A percentile compares a stretch with the other conserved stretches of the same genome.
phyloP scores from a whole-genome alignment of 1,140 invertebrate genomes.

The Lordiphosa mommai region DNA sequence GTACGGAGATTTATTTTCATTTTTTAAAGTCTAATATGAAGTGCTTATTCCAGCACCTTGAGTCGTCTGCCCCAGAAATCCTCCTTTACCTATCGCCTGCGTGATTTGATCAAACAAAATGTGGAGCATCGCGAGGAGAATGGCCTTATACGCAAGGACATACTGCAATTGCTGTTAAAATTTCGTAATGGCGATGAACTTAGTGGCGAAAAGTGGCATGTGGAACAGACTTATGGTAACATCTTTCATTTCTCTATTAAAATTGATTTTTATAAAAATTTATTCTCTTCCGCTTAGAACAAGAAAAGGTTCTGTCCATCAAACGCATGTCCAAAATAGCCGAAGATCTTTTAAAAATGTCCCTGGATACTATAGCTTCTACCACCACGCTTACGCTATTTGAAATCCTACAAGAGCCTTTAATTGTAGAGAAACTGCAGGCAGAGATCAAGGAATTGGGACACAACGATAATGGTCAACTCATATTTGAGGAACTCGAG shows the following conservation, averaged over 20 bases:
- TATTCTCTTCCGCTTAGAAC: slow-evolving; percentile 20
- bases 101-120: slow-evolving; percentile 50
- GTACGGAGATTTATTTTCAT: not conserved
- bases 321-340: slow-evolving; percentile 56
- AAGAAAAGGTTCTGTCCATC: slow-evolving; percentile 60
- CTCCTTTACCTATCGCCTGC: slow-evolving; percentile 57
- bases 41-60: slow-evolving; percentile 37
- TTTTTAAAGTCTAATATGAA: not conserved
- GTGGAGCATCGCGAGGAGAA: slow-evolving; percentile 53
- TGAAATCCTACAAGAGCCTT: slow-evolving; percentile 58
- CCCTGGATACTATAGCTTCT: slow-evolving; percentile 49
- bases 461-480: slow-evolving; percentile 8
- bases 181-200: slow-evolving; percentile 71
- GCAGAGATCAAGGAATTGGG: slow-evolving; percentile 44
- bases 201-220: slow-evolving; percentile 44
- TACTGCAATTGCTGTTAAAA: slow-evolving; percentile 63
- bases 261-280: not conserved
- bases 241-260: not conserved
- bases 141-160: slow-evolving; percentile 62
- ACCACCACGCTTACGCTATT: slow-evolving; percentile 50
- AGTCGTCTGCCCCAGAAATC: slow-evolving; percentile 55
- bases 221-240: slow-evolving; percentile 48
- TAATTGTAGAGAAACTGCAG: slow-evolving; percentile 56
- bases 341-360: slow-evolving; percentile 61
- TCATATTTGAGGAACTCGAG: slow-evolving; percentile 47